A percentile compares a stretch with the other conserved stretches of the same genome.
Conservation (phyloP, 2,797 vertebrate species). For the Lagocephalus sceleratus region DNA sequence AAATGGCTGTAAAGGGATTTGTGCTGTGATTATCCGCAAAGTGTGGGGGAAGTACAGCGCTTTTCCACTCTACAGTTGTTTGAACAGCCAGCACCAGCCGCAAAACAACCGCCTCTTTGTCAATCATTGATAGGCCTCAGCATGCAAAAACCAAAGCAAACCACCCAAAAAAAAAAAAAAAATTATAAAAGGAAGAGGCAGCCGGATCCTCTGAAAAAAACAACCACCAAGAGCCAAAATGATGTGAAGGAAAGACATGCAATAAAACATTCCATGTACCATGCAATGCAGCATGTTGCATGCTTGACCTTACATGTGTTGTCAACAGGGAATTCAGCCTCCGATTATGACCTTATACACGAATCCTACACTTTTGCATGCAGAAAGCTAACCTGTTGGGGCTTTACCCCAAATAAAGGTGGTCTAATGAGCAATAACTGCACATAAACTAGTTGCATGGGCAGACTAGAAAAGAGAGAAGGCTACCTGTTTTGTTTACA, state of each 20-base stretch:
- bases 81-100: constrained; percentile 19
- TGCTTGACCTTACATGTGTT: constrained; percentile 26
- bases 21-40: constrained; percentile 7
- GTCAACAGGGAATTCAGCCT: constrained; percentile 74
- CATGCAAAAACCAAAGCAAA: constrained; percentile 59
- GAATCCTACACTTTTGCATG: neutral
- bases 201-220: neutral
- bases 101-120: constrained; percentile 48
- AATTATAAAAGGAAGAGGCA: constrained; percentile 23
- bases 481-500: constrained; percentile 59
- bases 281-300: constrained; percentile 33
- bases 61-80: constrained; percentile 18
- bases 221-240: constrained; percentile 3
- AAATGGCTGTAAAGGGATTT: constrained; percentile 1
- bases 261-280: constrained; percentile 44
- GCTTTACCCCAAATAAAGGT: neutral
- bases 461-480: constrained; percentile 11
- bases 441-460: neutral
- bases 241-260: constrained; percentile 34
- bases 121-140: constrained; percentile 37
- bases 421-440: constrained; percentile 2
- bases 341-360: constrained; percentile 18
- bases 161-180: constrained; percentile 15
- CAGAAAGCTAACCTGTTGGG: neutral
- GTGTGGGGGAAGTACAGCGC: constrained; percentile 13